Percentiles rank a stretch among this genome's conserved stretches.
These are phyloP conservation scores for Holcopasites calliopsidis DNA, from an alignment of 1,140 invertebrate species.

Conservation along the genomic window DNA sequence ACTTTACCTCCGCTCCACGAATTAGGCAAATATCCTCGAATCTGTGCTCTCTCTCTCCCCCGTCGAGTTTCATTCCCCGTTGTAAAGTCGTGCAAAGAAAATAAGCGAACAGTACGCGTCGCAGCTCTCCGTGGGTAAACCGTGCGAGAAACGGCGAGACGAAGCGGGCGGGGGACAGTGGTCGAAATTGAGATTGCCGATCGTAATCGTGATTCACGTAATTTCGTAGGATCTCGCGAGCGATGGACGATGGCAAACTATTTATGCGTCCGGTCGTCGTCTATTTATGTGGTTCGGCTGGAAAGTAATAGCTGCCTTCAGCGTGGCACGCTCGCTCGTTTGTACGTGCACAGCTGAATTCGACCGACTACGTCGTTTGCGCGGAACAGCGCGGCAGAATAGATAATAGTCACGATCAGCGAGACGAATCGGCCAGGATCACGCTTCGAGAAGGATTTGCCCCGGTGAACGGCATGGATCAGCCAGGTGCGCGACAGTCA, in stretches of 20 bases:
- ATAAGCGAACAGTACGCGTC: no score
- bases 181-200: constrained; percentile 21
- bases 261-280: constrained; percentile 19
- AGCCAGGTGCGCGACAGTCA: background rate
- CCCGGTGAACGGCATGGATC: constrained; percentile 7
- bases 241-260: background rate
- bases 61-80: no score
- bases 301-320: constrained; percentile 42
- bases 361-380: constrained; percentile 32
- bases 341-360: constrained; percentile 18
- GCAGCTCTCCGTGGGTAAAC: no score
- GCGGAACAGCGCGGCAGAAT: constrained; percentile 30
- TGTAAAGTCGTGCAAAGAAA: no score
- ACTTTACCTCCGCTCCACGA: constrained; percentile 58
- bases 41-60: background rate
- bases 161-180: no score
- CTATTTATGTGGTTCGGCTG: constrained; percentile 31
- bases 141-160: no score
- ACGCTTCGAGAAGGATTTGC: constrained; percentile 39
- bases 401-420: constrained; percentile 44
- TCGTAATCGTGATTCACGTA: background rate
- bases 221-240: constrained; percentile 12
- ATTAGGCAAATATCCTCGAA: constrained; percentile 65
- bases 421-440: constrained; percentile 41
- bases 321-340: constrained; percentile 5